These are phyloP conservation scores for Romanogobio albipinnatus DNA, from an alignment of 2,113 vertebrate genomes.

Conservation along the genomic window DNA sequence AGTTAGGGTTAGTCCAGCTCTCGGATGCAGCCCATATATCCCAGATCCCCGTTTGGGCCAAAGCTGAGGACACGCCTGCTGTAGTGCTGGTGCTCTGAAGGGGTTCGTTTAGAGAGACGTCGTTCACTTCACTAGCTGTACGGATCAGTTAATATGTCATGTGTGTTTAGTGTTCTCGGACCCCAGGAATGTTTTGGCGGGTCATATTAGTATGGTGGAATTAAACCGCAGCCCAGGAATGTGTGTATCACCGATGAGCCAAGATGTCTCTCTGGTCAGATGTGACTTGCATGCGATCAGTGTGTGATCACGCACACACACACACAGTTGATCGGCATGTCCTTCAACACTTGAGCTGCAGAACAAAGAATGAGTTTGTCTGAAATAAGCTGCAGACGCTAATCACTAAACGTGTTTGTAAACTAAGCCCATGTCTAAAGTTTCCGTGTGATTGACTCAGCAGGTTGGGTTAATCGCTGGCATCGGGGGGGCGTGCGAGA, in stretches of 20 bases:
- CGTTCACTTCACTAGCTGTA: too few relatives aligned
- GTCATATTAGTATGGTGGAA: conserved; percentile 58
- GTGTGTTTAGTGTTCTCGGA: neutral
- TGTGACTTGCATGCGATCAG: conserved; percentile 32
- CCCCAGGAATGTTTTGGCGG: conserved; percentile 60
- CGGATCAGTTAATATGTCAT: neutral
- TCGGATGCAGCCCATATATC: too few relatives aligned
- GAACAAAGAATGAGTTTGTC: conserved; percentile 24
- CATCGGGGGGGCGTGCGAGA: neutral
- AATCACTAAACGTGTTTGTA: conserved; percentile 33
- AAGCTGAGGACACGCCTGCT: too few relatives aligned
- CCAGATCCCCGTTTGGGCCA: too few relatives aligned
- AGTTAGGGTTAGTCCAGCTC: too few relatives aligned
- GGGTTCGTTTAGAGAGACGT: neutral
- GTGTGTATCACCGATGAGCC: conserved; percentile 33
- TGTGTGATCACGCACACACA: neutral
- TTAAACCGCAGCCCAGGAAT: conserved; percentile 56
- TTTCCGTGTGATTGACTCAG: conserved; percentile 3
- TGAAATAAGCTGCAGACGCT: conserved; percentile 17
- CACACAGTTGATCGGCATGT: conserved; percentile 15
- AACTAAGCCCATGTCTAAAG: conserved; percentile 15
- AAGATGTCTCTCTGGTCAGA: conserved; percentile 20
- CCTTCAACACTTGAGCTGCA: conserved; percentile 6
- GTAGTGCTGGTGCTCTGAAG: neutral
- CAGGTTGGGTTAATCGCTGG: conserved; percentile 8